Evolutionary conservation across 2,888 invertebrate species (phyloP).

Genomic region (Eupithecia exiguata): DNA sequence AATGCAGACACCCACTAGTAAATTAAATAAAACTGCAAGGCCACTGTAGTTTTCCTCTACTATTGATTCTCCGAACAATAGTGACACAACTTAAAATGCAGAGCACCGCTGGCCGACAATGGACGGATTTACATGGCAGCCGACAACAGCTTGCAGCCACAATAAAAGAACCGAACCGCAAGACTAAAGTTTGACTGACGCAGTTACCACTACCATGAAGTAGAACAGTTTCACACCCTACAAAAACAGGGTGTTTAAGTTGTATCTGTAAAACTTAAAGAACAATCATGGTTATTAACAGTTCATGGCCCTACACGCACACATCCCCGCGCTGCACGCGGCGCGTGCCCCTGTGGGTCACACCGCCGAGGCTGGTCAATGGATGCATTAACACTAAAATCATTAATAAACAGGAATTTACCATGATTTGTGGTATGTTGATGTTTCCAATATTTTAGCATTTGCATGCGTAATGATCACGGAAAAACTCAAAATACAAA

Average conservation of each 20-base stretch:
- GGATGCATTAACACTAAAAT: not conserved
- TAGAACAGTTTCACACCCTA: not conserved
- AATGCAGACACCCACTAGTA: not conserved
- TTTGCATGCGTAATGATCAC: not conserved
- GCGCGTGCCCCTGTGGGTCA: no score
- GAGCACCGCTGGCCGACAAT: conserved; percentile 13
- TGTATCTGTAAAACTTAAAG: not conserved
- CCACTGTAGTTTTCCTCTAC: not conserved
- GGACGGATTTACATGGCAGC: conserved; percentile 20
- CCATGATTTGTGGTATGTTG: not conserved
- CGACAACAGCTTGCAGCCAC: conserved; percentile 22
- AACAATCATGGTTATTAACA: not conserved
- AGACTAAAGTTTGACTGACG: conserved; percentile 13
- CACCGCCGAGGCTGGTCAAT: no score
- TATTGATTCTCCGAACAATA: conserved; percentile 12
- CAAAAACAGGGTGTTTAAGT: not conserved
- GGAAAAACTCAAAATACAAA: not conserved
- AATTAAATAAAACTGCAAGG: not conserved
- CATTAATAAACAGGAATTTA: not conserved
- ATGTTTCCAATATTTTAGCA: no score
- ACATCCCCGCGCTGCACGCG: no score
- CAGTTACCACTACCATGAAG: not conserved
- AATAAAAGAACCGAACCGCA: conserved; percentile 17
- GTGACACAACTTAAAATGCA: conserved; percentile 4
- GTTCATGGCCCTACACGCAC: no score